phyloP scores from a whole-genome alignment of 2,113 vertebrate genomes.

The Oryzias javanicus region DNA sequence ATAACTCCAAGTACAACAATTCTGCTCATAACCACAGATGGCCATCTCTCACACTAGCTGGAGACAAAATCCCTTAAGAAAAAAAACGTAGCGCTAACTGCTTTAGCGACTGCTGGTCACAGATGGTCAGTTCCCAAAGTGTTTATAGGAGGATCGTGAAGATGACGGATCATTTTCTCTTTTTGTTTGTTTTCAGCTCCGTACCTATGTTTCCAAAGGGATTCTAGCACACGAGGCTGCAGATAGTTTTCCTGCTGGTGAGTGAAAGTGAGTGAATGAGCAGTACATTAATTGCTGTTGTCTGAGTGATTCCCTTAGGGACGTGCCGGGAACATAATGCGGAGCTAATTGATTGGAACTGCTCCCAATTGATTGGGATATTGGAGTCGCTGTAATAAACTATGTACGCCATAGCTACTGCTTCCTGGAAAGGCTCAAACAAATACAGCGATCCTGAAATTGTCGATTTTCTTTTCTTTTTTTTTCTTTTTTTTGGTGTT shows the following conservation, averaged over 20 bases:
- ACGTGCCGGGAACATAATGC: slow-evolving; percentile 52
- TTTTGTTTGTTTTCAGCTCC: not conserved
- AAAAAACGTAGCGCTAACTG: slow-evolving; percentile 14
- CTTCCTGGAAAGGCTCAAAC: slow-evolving; percentile 3
- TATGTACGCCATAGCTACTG: slow-evolving; percentile 4
- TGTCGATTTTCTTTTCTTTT: slow-evolving; percentile 8
- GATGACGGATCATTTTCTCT: not conserved
- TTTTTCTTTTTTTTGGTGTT: not conserved
- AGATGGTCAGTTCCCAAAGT: slow-evolving; percentile 44
- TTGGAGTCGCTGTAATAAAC: slow-evolving; percentile 34
- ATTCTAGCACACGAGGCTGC: not conserved
- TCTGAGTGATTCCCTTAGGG: slow-evolving; percentile 38
- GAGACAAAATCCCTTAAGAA: slow-evolving; percentile 26
- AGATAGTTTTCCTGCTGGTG: slow-evolving; percentile 25
- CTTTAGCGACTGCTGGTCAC: slow-evolving; percentile 22
- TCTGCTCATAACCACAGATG: slow-evolving; percentile 35
- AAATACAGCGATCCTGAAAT: not conserved
- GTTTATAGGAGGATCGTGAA: slow-evolving; percentile 10
- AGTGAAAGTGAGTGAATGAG: slow-evolving; percentile 18
- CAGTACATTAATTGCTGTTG: slow-evolving; percentile 39
- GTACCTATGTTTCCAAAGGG: not conserved
- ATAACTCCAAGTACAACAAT: slow-evolving; percentile 9
- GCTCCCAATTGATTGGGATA: slow-evolving; percentile 39
- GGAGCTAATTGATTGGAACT: slow-evolving; percentile 60
- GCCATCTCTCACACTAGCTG: slow-evolving; percentile 12